Evolutionary conservation across 2,888 invertebrate species (phyloP).

Genomic region (Brachylomia viminalis): DNA sequence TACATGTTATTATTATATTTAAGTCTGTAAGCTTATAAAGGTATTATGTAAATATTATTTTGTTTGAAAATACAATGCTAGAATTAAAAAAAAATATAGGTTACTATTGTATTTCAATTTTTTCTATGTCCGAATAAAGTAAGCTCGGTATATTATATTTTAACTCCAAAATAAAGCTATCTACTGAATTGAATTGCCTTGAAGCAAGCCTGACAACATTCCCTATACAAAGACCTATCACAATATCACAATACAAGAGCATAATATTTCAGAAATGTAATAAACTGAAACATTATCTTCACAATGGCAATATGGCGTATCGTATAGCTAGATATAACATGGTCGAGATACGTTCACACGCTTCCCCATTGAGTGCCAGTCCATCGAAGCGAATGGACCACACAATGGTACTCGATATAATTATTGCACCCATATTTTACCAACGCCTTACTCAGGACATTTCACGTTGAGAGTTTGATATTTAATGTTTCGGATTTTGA

Average conservation of each 20-base stretch:
- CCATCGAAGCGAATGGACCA: slow-evolving; percentile 40
- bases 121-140: no score
- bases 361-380: slow-evolving; percentile 42
- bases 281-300: slow-evolving; percentile 18
- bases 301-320: slow-evolving; percentile 3
- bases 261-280: slow-evolving; percentile 9
- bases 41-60: no score
- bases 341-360: slow-evolving; percentile 28
- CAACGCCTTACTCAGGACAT: slow-evolving; percentile 13
- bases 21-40: no score
- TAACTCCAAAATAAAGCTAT: background rate
- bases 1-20: no score
- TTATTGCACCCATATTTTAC: slow-evolving; percentile 46
- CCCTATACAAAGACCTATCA: background rate
- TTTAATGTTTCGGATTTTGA: slow-evolving; percentile 8
- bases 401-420: slow-evolving; percentile 49
- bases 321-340: slow-evolving; percentile 7
- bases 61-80: no score
- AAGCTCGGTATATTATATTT: no score
- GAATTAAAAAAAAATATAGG: no score
- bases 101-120: no score
- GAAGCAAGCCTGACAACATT: background rate
- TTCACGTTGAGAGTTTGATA: slow-evolving; percentile 18
- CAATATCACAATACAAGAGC: background rate
- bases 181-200: background rate